These are phyloP conservation scores for Scaptomyza graminum DNA, from an alignment of 1,140 invertebrate species.

Conservation along the genomic window DNA sequence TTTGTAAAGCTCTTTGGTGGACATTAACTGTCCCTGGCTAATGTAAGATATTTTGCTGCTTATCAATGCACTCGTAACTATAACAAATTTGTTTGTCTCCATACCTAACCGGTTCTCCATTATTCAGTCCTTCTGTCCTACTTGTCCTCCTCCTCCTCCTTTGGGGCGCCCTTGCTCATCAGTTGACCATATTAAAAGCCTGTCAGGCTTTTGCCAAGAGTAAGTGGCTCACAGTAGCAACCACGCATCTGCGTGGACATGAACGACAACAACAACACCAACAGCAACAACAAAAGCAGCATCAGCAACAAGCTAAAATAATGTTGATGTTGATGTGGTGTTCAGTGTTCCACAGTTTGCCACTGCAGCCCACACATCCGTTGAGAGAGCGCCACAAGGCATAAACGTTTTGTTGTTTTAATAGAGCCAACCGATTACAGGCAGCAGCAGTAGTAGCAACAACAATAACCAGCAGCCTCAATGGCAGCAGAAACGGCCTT, in stretches of 20 bases:
- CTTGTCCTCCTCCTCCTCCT: slow-evolving; percentile 17
- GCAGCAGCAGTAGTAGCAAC: slow-evolving; percentile 40
- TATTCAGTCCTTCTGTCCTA: slow-evolving; percentile 15
- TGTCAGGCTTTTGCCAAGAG: slow-evolving; percentile 55
- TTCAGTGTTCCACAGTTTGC: slow-evolving; percentile 41
- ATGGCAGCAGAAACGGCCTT: slow-evolving; percentile 31
- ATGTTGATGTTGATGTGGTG: slow-evolving; percentile 42
- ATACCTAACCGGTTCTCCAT: slow-evolving; percentile 21
- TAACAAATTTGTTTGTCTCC: slow-evolving; percentile 61
- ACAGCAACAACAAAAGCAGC: slow-evolving; percentile 18
- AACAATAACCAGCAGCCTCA: slow-evolving; percentile 18
- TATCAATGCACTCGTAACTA: slow-evolving; percentile 60
- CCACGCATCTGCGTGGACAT: slow-evolving; percentile 54
- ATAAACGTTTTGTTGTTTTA: slow-evolving; percentile 81
- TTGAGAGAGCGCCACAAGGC: slow-evolving; percentile 68
- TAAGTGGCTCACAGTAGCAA: slow-evolving; percentile 72
- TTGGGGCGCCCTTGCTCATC: slow-evolving; percentile 9
- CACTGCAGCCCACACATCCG: slow-evolving; percentile 68
- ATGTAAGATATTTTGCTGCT: slow-evolving; percentile 74
- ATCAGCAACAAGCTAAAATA: slow-evolving; percentile 17
- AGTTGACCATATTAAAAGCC: slow-evolving; percentile 64
- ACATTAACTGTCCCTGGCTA: slow-evolving; percentile 66
- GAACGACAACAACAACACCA: slow-evolving; percentile 29
- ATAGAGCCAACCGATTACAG: slow-evolving; percentile 78
- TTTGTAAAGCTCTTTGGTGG: slow-evolving; percentile 77